phyloP scores from a whole-genome alignment of 2,113 vertebrate species.

The Osmerus mordax region DNA sequence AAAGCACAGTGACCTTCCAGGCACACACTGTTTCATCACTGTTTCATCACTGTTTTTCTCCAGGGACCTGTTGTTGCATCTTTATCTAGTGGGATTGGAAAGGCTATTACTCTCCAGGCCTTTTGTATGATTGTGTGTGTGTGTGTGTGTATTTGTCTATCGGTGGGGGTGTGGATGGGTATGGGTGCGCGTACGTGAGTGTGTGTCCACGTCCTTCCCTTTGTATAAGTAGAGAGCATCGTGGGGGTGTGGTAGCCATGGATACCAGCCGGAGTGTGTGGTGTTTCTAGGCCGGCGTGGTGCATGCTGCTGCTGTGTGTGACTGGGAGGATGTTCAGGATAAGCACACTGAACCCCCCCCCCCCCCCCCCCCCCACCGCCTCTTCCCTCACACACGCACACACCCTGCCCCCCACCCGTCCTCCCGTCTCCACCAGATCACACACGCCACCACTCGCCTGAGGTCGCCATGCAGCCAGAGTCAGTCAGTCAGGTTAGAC shows the following conservation, averaged over 20 bases:
- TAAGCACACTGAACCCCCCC: no score
- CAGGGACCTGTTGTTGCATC: neutral
- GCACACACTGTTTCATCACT: neutral
- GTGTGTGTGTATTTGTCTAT: constrained; percentile 5
- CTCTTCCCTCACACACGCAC: no score
- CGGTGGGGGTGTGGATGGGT: neutral
- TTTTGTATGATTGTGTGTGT: neutral
- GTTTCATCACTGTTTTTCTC: neutral
- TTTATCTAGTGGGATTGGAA: neutral
- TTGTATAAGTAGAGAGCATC: neutral
- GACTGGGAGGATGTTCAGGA: neutral
- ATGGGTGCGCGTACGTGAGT: neutral
- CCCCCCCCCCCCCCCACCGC: no score
- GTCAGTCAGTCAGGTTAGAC: no score
- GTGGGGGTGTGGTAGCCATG: neutral
- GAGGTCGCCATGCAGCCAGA: no score
- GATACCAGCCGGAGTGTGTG: neutral
- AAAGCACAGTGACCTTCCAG: neutral
- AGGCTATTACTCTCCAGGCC: neutral
- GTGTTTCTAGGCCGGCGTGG: neutral
- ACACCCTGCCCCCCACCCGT: no score
- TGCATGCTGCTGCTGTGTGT: neutral
- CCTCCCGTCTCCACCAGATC: no score
- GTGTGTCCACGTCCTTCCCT: neutral
- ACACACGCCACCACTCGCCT: no score